Evolutionary conservation across 2,888 invertebrate species (phyloP).

Genomic region (Napeogenes inachia): DNA sequence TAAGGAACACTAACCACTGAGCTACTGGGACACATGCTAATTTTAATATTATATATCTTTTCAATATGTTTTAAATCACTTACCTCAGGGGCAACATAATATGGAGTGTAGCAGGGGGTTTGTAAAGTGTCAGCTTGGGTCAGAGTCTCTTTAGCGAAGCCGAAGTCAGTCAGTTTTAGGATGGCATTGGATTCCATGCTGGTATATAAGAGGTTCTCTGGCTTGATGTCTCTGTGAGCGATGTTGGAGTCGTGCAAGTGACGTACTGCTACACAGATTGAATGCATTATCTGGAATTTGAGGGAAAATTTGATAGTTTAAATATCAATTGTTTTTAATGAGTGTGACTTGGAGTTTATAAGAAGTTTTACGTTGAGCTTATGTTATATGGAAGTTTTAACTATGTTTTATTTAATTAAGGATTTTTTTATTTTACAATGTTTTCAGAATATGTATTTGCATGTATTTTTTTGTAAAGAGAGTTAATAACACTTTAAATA

Average conservation of each 20-base stretch:
- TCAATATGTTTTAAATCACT: not conserved
- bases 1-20: too few relatives aligned
- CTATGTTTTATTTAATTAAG: too few relatives aligned
- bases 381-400: too few relatives aligned
- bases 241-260: conserved; percentile 96
- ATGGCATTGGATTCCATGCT: conserved; percentile 84
- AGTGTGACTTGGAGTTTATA: too few relatives aligned
- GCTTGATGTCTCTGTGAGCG: conserved; percentile 98
- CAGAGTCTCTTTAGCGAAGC: conserved; percentile 97
- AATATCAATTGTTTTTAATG: too few relatives aligned
- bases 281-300: conserved; percentile 91
- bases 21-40: too few relatives aligned
- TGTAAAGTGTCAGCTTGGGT: conserved; percentile 91
- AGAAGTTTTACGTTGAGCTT: too few relatives aligned
- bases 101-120: conserved; percentile 99
- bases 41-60: too few relatives aligned
- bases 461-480: too few relatives aligned
- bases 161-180: conserved; percentile 98
- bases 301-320: not conserved
- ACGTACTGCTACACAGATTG: conserved; percentile 96
- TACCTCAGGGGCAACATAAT: conserved; percentile 89
- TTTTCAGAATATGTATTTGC: too few relatives aligned
- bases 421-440: too few relatives aligned
- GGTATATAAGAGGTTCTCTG: conserved; percentile 96
- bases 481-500: too few relatives aligned